phyloP scores from a whole-genome alignment of 2,797 vertebrate species.

The Hippopotamyrus pictus region DNA sequence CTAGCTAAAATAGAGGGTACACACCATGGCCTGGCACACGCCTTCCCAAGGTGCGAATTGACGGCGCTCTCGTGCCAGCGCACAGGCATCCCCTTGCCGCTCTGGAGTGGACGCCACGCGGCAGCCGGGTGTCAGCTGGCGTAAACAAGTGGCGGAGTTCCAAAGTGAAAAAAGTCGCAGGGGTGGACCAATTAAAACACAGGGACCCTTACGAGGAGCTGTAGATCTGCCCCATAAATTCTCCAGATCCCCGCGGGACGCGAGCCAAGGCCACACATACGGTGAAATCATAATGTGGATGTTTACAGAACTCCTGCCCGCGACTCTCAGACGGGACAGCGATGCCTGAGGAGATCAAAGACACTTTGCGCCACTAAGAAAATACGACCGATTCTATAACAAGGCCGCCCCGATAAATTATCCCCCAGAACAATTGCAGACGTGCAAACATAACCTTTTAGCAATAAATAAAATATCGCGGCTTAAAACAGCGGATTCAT shows the following conservation, averaged over 20 bases:
- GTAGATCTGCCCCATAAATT: constrained; percentile 38
- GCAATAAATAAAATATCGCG: not conserved
- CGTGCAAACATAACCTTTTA: constrained; percentile 16
- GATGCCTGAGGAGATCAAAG: constrained; percentile 24
- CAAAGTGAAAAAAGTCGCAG: constrained; percentile 17
- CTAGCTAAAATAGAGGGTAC: not conserved
- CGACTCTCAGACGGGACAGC: constrained; percentile 17
- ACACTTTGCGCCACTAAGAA: not conserved
- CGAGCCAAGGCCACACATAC: constrained; percentile 35
- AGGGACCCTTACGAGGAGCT: constrained; percentile 10
- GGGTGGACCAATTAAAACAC: constrained; percentile 29
- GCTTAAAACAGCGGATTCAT: constrained; percentile 2
- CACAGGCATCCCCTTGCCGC: constrained; percentile 5
- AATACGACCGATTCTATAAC: constrained; percentile 7
- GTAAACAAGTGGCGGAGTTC: constrained; percentile 28
- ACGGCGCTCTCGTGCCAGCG: not conserved
- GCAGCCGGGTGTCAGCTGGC: not conserved
- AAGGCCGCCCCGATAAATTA: constrained; percentile 9
- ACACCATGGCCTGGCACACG: not conserved
- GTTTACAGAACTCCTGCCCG: constrained; percentile 30
- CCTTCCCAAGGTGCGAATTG: not conserved
- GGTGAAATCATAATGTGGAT: constrained; percentile 28
- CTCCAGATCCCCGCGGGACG: not conserved
- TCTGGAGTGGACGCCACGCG: not conserved
- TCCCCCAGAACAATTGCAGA: constrained; percentile 15